Base-by-base conservation (phyloP, 2,113 vertebrate species). In the Eonycteris spelaea region DNA sequence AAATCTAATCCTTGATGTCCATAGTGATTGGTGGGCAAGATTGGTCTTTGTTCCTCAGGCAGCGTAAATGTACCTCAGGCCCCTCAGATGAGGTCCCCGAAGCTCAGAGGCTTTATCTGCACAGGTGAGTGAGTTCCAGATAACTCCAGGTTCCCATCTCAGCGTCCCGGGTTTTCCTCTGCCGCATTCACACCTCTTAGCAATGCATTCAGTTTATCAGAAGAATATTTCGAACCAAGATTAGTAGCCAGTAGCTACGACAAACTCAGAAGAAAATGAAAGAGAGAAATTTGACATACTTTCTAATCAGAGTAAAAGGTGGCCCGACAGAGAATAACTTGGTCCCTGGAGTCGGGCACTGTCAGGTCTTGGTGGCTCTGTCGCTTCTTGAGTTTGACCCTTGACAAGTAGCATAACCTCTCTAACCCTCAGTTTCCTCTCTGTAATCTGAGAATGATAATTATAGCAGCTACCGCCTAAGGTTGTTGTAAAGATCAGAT, bases 1-100 rank as follows among this genome's bases (percentile, higher is more conserved):
- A 74, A 43, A 75, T 55, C 59, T 35, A 15, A 11, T 61, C 6
- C 67, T 53, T 38, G 5, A 5, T 21, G 38, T 9, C 30, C 48
- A 0, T 21, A 24, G n/a, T 26, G 14, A 22, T 2, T 13, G 3
- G 51, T 15, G 30, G 57, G 61, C 24, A 18, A 1, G 45, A 2
- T 21, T 13, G 55, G 70, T 33, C 61, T 18, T 38, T 40, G 2
- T 55, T 45, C 45, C 38, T 28, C 28, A 21, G 33, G 65, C 28
- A 61, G n/a, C 45, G 11, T 24, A 38, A 33, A 21, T 43, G 33
- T 22, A 3, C 18, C 19, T 65, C 67, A 75, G 6, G 15, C 19
- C 70, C 43, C 70, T 45, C 11, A 55, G 33, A 0, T 5, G 19
- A 45, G 3, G 24, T 7, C 4, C 30, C 75, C 33, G 43, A 83